Conservation (phyloP, 2,797 vertebrate species). For the Mormyrops attenuatus region DNA sequence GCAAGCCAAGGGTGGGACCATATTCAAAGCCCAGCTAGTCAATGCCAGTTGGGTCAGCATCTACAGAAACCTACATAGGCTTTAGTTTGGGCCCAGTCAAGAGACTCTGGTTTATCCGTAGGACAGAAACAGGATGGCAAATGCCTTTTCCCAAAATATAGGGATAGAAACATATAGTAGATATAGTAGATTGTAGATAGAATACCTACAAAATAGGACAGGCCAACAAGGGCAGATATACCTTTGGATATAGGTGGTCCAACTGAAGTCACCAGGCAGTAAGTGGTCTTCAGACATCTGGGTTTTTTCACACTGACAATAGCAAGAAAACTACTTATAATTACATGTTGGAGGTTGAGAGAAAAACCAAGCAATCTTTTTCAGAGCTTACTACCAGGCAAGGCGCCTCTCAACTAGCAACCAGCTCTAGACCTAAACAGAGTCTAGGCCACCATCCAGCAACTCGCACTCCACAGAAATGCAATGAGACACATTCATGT, state of each 20-base stretch:
- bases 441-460: conserved; percentile 27
- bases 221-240: background rate
- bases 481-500: conserved; percentile 12
- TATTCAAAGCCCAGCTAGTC: background rate
- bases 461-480: conserved; percentile 25
- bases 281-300: conserved; percentile 36
- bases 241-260: conserved; percentile 44
- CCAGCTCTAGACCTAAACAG: conserved; percentile 48
- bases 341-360: conserved; percentile 32
- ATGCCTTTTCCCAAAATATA: background rate
- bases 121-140: background rate
- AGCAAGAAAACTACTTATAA: conserved; percentile 41
- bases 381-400: conserved; percentile 24
- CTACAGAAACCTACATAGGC: background rate
- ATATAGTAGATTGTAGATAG: too few species aligned
- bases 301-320: conserved; percentile 35
- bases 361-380: conserved; percentile 35
- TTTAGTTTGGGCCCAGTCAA: background rate
- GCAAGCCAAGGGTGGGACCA: background rate
- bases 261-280: conserved; percentile 34
- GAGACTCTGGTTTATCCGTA: background rate
- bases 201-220: background rate
- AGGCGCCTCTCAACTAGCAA: conserved; percentile 39
- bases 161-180: background rate
- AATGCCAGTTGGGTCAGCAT: background rate